These are phyloP conservation scores for Anastatus disparis DNA, from an alignment of 1,140 invertebrate genomes.

Conservation along the genomic window DNA sequence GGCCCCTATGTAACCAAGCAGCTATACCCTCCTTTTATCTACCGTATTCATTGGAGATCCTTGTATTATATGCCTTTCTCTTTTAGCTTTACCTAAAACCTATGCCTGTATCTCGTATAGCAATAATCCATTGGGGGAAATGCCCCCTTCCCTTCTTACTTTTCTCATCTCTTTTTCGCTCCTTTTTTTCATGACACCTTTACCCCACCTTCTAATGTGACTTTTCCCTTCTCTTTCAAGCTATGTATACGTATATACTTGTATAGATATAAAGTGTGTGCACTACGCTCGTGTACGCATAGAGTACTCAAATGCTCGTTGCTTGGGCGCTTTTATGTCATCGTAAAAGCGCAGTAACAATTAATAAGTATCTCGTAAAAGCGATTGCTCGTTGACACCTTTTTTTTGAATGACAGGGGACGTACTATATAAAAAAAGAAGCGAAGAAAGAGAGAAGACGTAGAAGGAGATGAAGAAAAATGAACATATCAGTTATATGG, in stretches of 20 bases:
- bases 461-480: neutral
- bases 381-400: conserved; percentile 67
- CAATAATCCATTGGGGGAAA: conserved; percentile 57
- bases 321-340: conserved; percentile 63
- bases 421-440: neutral
- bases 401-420: conserved; percentile 63
- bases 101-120: no score
- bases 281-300: neutral
- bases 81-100: no score
- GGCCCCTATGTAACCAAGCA: no score
- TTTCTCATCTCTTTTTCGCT: no score
- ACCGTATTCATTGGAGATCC: no score
- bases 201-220: neutral
- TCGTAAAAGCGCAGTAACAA: conserved; percentile 67
- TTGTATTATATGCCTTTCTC: conserved; percentile 34
- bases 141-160: conserved; percentile 33
- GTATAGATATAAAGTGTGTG: neutral
- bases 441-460: neutral
- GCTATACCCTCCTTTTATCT: no score
- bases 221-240: neutral
- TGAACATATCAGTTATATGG: neutral
- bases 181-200: no score
- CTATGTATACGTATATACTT: neutral
- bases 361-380: conserved; percentile 70
- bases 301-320: conserved; percentile 61